phyloP scores from a whole-genome alignment of 30 jellyfish, hydroid and myxozoan species.

The Phacellophora camtschatica region DNA sequence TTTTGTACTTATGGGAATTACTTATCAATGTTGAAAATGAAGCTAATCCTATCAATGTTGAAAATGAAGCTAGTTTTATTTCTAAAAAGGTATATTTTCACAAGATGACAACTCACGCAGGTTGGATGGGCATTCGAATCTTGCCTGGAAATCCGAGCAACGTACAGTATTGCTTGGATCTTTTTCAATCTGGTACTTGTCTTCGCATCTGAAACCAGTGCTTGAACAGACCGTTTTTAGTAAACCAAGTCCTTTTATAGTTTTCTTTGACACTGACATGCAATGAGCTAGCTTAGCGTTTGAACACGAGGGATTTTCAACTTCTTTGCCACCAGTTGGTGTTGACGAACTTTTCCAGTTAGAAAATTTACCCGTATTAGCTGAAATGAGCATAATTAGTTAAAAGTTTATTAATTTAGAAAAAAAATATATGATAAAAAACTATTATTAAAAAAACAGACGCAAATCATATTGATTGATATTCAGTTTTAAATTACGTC shows the following conservation, averaged over 20 bases:
- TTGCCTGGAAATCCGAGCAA: conserved; percentile 67
- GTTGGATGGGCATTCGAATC: conserved; percentile 95
- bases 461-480: too few relatives aligned
- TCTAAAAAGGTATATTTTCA: too few relatives aligned
- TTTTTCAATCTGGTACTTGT: conserved; percentile 56
- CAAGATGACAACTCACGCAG: too few relatives aligned
- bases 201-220: conserved; percentile 69
- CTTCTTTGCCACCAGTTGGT: conserved; percentile 45
- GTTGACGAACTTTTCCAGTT: conserved; percentile 74
- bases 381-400: too few relatives aligned
- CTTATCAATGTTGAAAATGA: too few relatives aligned
- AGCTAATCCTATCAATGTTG: too few relatives aligned
- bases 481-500: too few relatives aligned
- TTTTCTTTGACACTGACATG: conserved; percentile 23
- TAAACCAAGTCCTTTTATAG: conserved; percentile 51
- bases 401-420: too few relatives aligned
- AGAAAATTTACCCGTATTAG: conserved; percentile 49
- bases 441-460: too few relatives aligned
- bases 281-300: conserved; percentile 78
- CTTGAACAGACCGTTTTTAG: conserved; percentile 65
- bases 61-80: too few relatives aligned
- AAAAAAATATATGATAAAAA: too few relatives aligned
- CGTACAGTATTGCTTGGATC: conserved; percentile 29
- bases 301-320: conserved; percentile 41
- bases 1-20: too few relatives aligned